Base-by-base conservation (phyloP, 2,113 vertebrate species). In the Bungarus multicinctus region DNA sequence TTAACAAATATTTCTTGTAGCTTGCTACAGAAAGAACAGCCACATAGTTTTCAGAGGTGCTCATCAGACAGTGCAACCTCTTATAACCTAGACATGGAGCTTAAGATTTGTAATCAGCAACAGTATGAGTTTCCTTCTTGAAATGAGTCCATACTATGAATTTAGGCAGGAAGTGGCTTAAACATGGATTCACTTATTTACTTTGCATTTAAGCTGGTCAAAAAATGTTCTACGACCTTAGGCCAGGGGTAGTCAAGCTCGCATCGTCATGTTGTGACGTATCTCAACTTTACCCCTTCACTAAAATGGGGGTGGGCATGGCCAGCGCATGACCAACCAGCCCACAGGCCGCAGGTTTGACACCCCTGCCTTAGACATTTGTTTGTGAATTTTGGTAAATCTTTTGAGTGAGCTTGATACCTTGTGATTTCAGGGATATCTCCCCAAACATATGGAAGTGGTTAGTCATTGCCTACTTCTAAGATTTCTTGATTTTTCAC, bases 61-160 rank as follows among this genome's bases (percentile, higher is more conserved):
- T 91, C 58, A 91, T 90, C 94, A 95, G 85, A 91, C 91, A 54
- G 55, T 89, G 90, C 0, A 10, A 89, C 53, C 94, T 94, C 5
- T 94, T 92, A 93, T 86, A 90, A 50, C 55, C 87, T 57, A 0
- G 4, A n/a, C 85, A 47, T 8, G 50, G 87, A 34, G 74, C 85
- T 3, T 43, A 94, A 88, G 90, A 85, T 94, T 96, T 93, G 60
- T 89, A 85, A 43, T 92, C 91, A 95, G 58, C 74, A 64, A 88
- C 55, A 86, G 50, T 27, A 54, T 91, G 81, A 69, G 57, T 34
- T 43, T 95, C n/a, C 34, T 95, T 94, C n/a, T 89, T 91, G 57
- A 85, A 89, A 91, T 92, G 50, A 57, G 54, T 58, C 14, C 86
- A 87, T 81, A 43, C 87, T 86, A 91, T 89, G 58, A 91, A 91